Percentiles rank a stretch among this genome's conserved stretches.
These are phyloP conservation scores for Acromyrmex charruanus DNA, from an alignment of 1,140 invertebrate species.

Conservation along the genomic window DNA sequence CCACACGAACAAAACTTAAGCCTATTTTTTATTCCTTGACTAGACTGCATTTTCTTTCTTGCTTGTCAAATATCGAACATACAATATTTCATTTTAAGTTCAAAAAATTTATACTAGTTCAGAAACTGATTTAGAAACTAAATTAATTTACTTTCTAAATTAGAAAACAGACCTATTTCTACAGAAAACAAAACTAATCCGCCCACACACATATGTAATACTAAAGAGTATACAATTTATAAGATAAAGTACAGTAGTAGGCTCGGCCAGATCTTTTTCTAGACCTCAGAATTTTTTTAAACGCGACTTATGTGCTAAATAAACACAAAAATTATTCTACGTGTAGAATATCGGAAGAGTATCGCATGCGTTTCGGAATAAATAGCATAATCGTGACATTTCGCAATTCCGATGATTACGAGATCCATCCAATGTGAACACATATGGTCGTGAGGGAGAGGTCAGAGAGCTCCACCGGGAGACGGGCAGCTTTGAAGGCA, in stretches of 20 bases:
- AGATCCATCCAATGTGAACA: background rate
- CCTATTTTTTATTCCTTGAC: too few species aligned
- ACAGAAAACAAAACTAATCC: background rate
- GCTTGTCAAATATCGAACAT: too few species aligned
- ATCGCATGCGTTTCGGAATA: background rate
- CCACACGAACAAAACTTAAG: too few species aligned
- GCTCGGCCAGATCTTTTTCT: background rate
- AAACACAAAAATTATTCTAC: background rate
- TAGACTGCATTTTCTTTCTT: too few species aligned
- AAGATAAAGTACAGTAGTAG: background rate
- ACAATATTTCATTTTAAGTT: too few species aligned
- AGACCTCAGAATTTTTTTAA: background rate
- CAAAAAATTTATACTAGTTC: too few species aligned
- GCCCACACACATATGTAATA: too few species aligned
- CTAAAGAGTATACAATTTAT: background rate
- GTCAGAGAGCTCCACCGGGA: constrained; percentile 4
- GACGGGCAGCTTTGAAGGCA: background rate
- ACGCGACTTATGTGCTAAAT: background rate
- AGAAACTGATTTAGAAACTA: too few species aligned
- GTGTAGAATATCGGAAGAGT: background rate
- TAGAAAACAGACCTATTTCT: too few species aligned
- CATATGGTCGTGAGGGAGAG: constrained; percentile 60
- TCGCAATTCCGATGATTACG: background rate
- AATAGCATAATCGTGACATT: background rate
- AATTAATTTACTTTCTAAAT: too few species aligned